Evolutionary conservation across 2,797 vertebrate genomes (phyloP), one percentile per base, ranked within the genome.

Genomic region (Liparis tanakae): DNA sequence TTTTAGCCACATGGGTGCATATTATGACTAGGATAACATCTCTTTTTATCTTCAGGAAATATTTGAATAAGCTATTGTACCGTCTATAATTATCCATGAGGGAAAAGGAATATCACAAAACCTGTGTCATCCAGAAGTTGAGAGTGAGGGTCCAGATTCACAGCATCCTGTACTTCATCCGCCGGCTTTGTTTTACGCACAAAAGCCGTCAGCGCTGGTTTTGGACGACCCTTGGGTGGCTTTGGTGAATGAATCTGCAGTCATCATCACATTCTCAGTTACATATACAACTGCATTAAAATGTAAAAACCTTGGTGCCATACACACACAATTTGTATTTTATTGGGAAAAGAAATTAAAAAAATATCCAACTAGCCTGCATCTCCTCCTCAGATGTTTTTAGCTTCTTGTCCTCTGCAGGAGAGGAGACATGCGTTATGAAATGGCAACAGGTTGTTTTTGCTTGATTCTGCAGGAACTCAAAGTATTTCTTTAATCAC

Each of bases 221-320:
- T 94, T 50, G 82, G 89, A 62, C 75, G 66, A 14, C 62, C 82
- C 37, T 55, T 72, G 5, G 88, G 81, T 71, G 77, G 83, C 69
- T 50, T 90, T 64, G 92, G 94, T 66, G 78, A 33, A 33, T 81
- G 93, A 60, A 95, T 83, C 96, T 96, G 74, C 44, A 71, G n/a
- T 43, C 18, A 80, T 18, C 57, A 65, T 54, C 14, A 73, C 44
- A 70, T 12, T 68, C 0, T 25, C 14, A 66, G 7, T 81, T 44
- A 77, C 41, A 82, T 44, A 73, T 61, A 53, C 15, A 65, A 37
- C 41, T 12, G 44, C 17, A 58, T 41, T 39, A 10, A 30, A 57
- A 43, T 7, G 7, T 20, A 9, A 20, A 20, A 20, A 18, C 13
- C 12, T 8, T 8, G 7, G 6, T 75, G 4, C 37, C 17, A 60